Evolutionary conservation across 2,113 vertebrate genomes (phyloP).

Genomic region (Zapus hudsonius): DNA sequence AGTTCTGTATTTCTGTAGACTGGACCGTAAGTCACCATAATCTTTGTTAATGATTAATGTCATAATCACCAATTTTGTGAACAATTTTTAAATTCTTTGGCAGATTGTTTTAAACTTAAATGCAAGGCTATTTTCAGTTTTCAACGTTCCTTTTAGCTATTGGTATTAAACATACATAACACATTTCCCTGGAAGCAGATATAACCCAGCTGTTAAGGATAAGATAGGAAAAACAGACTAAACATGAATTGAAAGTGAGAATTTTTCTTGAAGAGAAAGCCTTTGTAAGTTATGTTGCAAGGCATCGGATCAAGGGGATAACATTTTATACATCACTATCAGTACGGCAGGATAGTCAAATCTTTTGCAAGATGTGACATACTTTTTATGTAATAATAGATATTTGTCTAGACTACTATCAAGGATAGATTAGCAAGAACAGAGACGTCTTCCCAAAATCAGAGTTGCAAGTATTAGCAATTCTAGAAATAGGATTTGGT

Average conservation of each 20-base stretch:
- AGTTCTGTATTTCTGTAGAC: slow-evolving; percentile 12
- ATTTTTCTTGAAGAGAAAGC: slow-evolving; percentile 78
- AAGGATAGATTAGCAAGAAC: slow-evolving; percentile 38
- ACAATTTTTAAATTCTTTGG: slow-evolving; percentile 64
- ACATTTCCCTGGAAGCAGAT: slow-evolving; percentile 81
- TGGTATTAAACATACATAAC: slow-evolving; percentile 83
- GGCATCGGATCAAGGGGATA: slow-evolving; percentile 65
- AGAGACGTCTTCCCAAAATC: slow-evolving; percentile 10
- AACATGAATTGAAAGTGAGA: slow-evolving; percentile 78
- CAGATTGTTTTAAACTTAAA: slow-evolving; percentile 74
- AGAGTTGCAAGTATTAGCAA: slow-evolving; percentile 31
- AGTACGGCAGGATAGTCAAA: slow-evolving; percentile 50
- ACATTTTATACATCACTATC: slow-evolving; percentile 63
- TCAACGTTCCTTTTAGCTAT: slow-evolving; percentile 77
- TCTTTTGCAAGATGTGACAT: slow-evolving; percentile 62
- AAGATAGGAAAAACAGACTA: slow-evolving; percentile 80
- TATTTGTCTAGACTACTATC: slow-evolving; percentile 55
- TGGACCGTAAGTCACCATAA: slow-evolving; percentile 19
- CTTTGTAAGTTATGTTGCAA: slow-evolving; percentile 69
- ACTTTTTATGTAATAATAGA: slow-evolving; percentile 39
- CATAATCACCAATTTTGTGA: slow-evolving; percentile 48
- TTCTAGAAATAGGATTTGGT: slow-evolving; percentile 27
- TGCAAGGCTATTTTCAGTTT: slow-evolving; percentile 80
- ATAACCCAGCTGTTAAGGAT: slow-evolving; percentile 79
- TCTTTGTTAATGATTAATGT: slow-evolving; percentile 57